Evolutionary conservation across 2,888 invertebrate species (phyloP), one percentile per base, ranked within the genome.

Genomic region (Leptinotarsa haldemani): DNA sequence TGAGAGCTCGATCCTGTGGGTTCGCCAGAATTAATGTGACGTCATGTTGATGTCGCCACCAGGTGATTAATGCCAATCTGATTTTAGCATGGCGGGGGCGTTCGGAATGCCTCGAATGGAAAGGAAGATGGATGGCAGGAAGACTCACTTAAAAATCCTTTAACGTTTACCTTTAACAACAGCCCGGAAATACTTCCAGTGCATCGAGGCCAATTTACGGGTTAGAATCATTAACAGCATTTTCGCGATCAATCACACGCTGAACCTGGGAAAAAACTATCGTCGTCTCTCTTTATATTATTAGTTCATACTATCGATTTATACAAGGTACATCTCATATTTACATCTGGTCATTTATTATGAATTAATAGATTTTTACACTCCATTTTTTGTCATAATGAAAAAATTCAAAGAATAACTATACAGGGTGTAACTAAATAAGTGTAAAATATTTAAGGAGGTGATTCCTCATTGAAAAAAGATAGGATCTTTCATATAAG

Each of bases 11-110:
- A 67, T 68, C 71, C 74, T 68, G 74, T 52, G 73, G 78, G 79
- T 77, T 79, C 78, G 79, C 78, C 80, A 76, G 81, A 83, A 84
- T 84, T 83, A 83, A 85, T 85, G 83, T 84, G 83, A 83, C 83
- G 84, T 83, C 83, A 83, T 82, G 84, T 83, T 79, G 80, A 81
- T 82, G 84, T 84, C 85, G 81, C 83, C 82, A 80, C 80, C 85
- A 85, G 84, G 84, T 85, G 85, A 85, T 85, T 85, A 84, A 85
- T 85, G 84, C 58, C 71, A 47, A 65, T 71, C 71, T 65, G 71
- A 71, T 71, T 71, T 65, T 65, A 53, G 65, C 65, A 53, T 53
- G 30, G 40, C 53, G 13, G n/a, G n/a, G 66, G 40, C 40, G 40
- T 22, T 47, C 22, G 22, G 48, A 2, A 13, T 13, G 52, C 48